A percentile compares a stretch with the other conserved stretches of the same genome.
Conservation (phyloP, 1,140 invertebrate species). For the Coboldia fuscipes region DNA sequence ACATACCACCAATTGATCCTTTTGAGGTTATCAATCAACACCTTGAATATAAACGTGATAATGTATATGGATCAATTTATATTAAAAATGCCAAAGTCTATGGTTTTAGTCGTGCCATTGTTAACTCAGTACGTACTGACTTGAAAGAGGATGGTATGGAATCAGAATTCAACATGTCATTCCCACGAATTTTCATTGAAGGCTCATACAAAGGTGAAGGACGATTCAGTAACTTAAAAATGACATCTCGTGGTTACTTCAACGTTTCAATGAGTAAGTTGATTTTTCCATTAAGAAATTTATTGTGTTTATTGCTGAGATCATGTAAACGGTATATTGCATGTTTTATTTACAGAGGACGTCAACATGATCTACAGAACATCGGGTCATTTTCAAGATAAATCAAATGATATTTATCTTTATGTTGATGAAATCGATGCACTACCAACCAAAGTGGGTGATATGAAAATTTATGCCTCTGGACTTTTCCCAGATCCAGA, state of each 20-base stretch:
- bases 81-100: constrained; percentile 12
- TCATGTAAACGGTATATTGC: background rate
- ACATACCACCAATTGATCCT: constrained; percentile 18
- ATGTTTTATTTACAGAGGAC: constrained; percentile 8
- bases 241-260: constrained; percentile 18
- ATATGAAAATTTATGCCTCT: constrained; percentile 15
- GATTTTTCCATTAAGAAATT: background rate
- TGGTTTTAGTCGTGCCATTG: constrained; percentile 11
- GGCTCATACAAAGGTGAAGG: constrained; percentile 18
- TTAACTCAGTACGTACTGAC: constrained; percentile 12
- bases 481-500: constrained; percentile 17
- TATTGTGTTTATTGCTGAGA: background rate
- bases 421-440: constrained; percentile 12
- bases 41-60: constrained; percentile 10
- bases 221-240: constrained; percentile 15
- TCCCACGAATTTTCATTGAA: constrained; percentile 13
- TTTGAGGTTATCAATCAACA: constrained; percentile 11
- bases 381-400: constrained; percentile 14
- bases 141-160: constrained; percentile 10
- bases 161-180: constrained; percentile 8
- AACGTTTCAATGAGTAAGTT: constrained; percentile 16
- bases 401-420: constrained; percentile 15
- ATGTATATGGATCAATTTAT: constrained; percentile 12
- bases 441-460: constrained; percentile 13
- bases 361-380: constrained; percentile 10